These are phyloP conservation scores for Echiichthys vipera DNA, from an alignment of 2,797 vertebrate species.

Conservation along the genomic window DNA sequence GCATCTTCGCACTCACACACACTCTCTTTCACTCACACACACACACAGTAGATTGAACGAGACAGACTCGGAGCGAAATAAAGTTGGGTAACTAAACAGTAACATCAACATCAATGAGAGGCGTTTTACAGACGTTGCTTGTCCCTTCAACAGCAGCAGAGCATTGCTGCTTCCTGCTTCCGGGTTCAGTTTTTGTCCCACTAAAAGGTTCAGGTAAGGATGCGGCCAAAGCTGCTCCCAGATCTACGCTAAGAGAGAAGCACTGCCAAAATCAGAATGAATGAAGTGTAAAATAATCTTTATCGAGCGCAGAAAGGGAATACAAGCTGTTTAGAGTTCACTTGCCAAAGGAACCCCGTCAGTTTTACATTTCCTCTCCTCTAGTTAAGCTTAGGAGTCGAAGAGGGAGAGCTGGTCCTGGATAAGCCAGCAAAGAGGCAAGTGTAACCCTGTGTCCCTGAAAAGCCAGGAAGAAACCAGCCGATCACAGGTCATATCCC, in stretches of 20 bases:
- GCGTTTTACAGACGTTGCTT: slow-evolving; percentile 65
- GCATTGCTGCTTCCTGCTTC: slow-evolving; percentile 25
- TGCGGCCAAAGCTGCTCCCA: slow-evolving; percentile 38
- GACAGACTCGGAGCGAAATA: slow-evolving; percentile 39
- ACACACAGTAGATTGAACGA: slow-evolving; percentile 59
- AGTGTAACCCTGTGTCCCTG: slow-evolving; percentile 61
- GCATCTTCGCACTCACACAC: slow-evolving; percentile 26
- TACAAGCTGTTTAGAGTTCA: slow-evolving; percentile 39
- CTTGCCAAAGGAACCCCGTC: slow-evolving; percentile 40
- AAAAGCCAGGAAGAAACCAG: slow-evolving; percentile 65
- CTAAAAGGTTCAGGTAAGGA: slow-evolving; percentile 52
- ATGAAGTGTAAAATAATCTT: slow-evolving; percentile 56
- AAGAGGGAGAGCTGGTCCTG: slow-evolving; percentile 59
- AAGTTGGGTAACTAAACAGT: slow-evolving; percentile 58
- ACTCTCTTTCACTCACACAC: slow-evolving; percentile 41
- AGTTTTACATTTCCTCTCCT: slow-evolving; percentile 55
- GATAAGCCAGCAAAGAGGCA: slow-evolving; percentile 45
- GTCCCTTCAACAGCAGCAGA: slow-evolving; percentile 72
- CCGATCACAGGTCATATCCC: slow-evolving; percentile 39
- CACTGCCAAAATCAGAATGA: slow-evolving; percentile 43
- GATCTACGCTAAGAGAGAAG: slow-evolving; percentile 27
- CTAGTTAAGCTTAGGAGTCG: slow-evolving; percentile 55
- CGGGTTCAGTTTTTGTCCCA: slow-evolving; percentile 30
- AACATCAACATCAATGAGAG: slow-evolving; percentile 57
- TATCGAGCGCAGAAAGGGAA: slow-evolving; percentile 48